Evolutionary conservation across 2,888 invertebrate genomes (phyloP).

Genomic region (Elegia similella): DNA sequence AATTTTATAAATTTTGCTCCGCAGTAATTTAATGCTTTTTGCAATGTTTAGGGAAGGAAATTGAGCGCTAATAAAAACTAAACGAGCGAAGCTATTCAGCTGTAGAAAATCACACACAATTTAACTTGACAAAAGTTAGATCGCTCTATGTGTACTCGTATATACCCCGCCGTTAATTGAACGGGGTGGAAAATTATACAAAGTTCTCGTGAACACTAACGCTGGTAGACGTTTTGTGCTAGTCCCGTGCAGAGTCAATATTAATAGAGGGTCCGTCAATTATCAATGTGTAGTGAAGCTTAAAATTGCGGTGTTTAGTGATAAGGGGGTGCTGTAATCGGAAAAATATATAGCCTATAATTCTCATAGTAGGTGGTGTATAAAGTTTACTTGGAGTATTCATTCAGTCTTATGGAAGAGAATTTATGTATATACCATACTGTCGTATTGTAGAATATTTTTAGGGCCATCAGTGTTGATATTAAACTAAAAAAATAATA

Average conservation of each 20-base stretch:
- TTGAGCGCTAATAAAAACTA: neutral
- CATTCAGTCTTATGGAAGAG: too few species aligned
- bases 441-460: too few species aligned
- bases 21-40: too few species aligned
- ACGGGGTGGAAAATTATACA: conserved; percentile 54
- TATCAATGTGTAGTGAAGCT: conserved; percentile 71
- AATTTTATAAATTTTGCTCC: too few species aligned
- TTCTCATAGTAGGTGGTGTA: too few species aligned
- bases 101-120: conserved; percentile 49
- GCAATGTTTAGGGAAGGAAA: too few species aligned
- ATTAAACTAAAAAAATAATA: too few species aligned
- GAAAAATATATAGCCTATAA: too few species aligned
- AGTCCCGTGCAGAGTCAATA: conserved; percentile 62
- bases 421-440: too few species aligned
- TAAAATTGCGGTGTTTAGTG: conserved; percentile 55
- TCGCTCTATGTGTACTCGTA: conserved; percentile 32
- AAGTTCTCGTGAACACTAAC: conserved; percentile 55
- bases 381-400: too few species aligned
- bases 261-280: conserved; percentile 74
- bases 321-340: conserved; percentile 27
- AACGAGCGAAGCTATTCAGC: conserved; percentile 12
- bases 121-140: conserved; percentile 45
- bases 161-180: conserved; percentile 46
- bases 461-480: too few species aligned
- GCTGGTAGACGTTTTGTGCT: conserved; percentile 45